Conservation (phyloP, 2,797 vertebrate genomes). For the Acipenser ruthenus region DNA sequence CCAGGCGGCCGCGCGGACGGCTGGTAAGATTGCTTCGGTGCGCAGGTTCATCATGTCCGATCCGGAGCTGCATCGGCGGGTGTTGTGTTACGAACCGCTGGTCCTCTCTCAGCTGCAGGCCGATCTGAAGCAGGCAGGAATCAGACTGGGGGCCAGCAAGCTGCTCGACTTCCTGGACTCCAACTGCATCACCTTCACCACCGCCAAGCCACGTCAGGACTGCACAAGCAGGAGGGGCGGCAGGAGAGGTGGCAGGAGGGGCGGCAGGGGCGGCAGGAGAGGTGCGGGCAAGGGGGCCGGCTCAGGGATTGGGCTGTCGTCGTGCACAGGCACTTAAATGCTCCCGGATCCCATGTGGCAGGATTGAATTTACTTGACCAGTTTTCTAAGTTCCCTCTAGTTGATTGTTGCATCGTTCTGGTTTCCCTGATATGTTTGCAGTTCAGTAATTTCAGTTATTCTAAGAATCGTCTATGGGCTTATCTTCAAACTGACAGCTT, state of each 20-base stretch:
- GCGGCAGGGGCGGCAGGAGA: background rate
- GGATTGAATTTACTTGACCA: no score
- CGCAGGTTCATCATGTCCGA: conserved; percentile 67
- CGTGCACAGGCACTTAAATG: background rate
- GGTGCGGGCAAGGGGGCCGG: background rate
- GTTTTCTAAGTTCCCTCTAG: no score
- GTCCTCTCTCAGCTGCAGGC: conserved; percentile 69
- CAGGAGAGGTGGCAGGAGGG: conserved; percentile 21
- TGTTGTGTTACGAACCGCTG: conserved; percentile 82
- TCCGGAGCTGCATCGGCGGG: conserved; percentile 57
- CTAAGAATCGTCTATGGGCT: no score
- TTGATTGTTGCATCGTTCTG: no score
- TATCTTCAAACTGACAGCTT: no score
- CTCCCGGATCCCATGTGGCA: background rate
- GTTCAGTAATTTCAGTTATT: no score
- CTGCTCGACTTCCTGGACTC: conserved; percentile 83
- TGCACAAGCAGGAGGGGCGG: conserved; percentile 23
- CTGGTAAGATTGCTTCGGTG: conserved; percentile 57
- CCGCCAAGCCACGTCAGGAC: conserved; percentile 49
- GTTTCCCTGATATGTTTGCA: no score
- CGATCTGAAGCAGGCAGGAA: conserved; percentile 67
- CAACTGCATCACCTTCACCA: conserved; percentile 87
- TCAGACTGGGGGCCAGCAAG: conserved; percentile 67
- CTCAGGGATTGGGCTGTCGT: conserved; percentile 7
- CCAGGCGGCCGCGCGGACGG: conserved; percentile 54